Evolutionary conservation across 2,797 vertebrate genomes (phyloP).

Genomic region (Alcedo quadribrachys): DNA sequence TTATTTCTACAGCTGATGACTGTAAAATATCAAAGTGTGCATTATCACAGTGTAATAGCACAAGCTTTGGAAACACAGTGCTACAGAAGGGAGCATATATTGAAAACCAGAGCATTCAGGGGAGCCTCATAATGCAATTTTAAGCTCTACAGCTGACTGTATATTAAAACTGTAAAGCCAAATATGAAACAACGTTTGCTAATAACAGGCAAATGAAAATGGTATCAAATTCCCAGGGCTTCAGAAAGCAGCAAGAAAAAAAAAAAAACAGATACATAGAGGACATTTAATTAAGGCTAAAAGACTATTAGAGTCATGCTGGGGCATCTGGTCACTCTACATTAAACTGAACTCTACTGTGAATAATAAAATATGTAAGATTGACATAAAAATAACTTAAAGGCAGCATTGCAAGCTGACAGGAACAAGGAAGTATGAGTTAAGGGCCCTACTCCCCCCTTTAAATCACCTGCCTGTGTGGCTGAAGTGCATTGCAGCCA

Average conservation of each 20-base stretch:
- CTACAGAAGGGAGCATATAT: slow-evolving; percentile 41
- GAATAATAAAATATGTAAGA: not conserved
- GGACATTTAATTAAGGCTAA: slow-evolving; percentile 43
- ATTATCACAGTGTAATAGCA: slow-evolving; percentile 60
- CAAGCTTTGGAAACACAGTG: slow-evolving; percentile 23
- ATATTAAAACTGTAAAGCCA: slow-evolving; percentile 67
- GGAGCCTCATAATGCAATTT: slow-evolving; percentile 46
- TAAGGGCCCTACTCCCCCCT: not conserved
- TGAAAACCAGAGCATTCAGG: slow-evolving; percentile 47
- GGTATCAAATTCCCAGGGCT: slow-evolving; percentile 27
- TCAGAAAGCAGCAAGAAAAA: not conserved
- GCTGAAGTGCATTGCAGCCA: not conserved
- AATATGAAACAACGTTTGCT: slow-evolving; percentile 44
- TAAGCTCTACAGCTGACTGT: slow-evolving; percentile 35
- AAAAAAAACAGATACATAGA: not conserved
- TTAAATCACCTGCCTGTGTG: not conserved
- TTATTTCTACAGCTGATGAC: slow-evolving; percentile 61
- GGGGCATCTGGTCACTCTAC: slow-evolving; percentile 40
- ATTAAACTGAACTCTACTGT: slow-evolving; percentile 1
- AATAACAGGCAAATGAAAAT: slow-evolving; percentile 45
- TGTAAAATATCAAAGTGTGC: slow-evolving; percentile 63
- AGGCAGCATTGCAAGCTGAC: not conserved
- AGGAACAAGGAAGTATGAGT: not conserved
- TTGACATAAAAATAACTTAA: slow-evolving; percentile 40
- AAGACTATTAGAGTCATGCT: slow-evolving; percentile 13